Evolutionary conservation across 2,888 invertebrate genomes (phyloP).

Genomic region (Nematopogon swammerdamellus): DNA sequence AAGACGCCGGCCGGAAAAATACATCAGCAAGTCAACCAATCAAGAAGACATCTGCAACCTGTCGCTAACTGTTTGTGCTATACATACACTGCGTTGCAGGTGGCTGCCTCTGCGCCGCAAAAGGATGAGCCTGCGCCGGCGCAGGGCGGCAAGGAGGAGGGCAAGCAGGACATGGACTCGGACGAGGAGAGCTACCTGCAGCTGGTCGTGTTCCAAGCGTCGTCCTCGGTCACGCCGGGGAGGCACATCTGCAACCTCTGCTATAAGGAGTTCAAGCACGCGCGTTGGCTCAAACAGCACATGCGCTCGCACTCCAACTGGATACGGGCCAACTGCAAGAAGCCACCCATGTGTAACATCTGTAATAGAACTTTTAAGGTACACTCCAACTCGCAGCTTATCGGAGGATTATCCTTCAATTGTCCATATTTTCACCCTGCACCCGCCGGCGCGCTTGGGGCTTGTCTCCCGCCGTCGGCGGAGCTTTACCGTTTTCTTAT

Average conservation of each 20-base stretch:
- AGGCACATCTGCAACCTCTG: conserved; percentile 61
- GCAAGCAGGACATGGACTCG: conserved; percentile 13
- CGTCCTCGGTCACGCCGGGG: conserved; percentile 51
- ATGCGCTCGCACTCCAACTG: conserved; percentile 62
- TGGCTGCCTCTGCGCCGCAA: not conserved
- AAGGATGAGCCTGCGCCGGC: not conserved
- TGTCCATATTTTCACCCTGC: no score
- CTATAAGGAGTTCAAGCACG: conserved; percentile 61
- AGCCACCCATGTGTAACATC: conserved; percentile 59
- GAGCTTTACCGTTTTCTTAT: no score
- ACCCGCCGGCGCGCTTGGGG: no score
- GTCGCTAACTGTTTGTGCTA: no score
- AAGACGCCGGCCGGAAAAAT: no score
- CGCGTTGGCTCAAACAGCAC: conserved; percentile 59
- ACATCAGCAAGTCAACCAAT: no score
- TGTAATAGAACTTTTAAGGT: conserved; percentile 60
- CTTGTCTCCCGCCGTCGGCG: no score
- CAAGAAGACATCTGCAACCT: no score
- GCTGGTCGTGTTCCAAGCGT: conserved; percentile 47
- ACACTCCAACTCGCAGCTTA: no score
- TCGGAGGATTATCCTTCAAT: no score
- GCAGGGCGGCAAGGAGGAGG: not conserved
- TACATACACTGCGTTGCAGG: not conserved
- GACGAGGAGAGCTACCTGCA: conserved; percentile 47
- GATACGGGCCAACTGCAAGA: conserved; percentile 65